A percentile compares a stretch with the other conserved stretches of the same genome.
phyloP scores from a whole-genome alignment of 2,113 vertebrate species.

The Neodon shergylaensis region DNA sequence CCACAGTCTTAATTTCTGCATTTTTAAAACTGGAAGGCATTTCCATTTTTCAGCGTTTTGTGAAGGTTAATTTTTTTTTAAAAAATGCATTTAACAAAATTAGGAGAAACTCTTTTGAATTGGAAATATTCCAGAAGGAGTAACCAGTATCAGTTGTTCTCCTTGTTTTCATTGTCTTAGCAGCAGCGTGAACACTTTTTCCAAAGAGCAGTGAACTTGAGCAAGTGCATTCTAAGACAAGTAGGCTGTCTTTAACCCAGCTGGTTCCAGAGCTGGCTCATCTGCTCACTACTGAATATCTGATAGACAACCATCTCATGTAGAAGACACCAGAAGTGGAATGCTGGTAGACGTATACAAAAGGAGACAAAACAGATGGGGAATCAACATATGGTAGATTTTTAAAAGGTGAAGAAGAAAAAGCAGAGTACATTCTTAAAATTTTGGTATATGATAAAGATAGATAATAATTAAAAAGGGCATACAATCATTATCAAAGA shows the following conservation, averaged over 20 bases:
- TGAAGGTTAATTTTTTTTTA: background rate
- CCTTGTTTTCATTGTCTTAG: background rate
- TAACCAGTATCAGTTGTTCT: background rate
- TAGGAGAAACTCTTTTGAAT: background rate
- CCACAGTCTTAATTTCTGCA: background rate
- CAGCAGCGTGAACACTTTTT: background rate
- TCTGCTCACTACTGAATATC: background rate
- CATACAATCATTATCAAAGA: background rate
- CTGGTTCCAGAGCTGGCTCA: background rate
- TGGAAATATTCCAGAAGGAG: background rate
- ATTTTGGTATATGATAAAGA: background rate
- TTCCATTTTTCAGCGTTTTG: background rate
- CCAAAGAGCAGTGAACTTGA: background rate
- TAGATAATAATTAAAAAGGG: background rate
- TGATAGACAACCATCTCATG: background rate
- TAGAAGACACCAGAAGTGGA: fast-evolving
- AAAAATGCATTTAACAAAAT: background rate
- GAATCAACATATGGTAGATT: background rate
- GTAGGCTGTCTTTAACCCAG: background rate
- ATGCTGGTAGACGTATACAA: background rate
- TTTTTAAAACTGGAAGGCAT: background rate
- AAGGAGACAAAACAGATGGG: background rate
- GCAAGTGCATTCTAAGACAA: background rate
- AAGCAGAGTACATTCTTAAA: background rate
- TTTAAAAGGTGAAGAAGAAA: background rate